These are phyloP conservation scores for Formicarius rufipectus DNA, from an alignment of 2,113 vertebrate species.

Conservation along the genomic window DNA sequence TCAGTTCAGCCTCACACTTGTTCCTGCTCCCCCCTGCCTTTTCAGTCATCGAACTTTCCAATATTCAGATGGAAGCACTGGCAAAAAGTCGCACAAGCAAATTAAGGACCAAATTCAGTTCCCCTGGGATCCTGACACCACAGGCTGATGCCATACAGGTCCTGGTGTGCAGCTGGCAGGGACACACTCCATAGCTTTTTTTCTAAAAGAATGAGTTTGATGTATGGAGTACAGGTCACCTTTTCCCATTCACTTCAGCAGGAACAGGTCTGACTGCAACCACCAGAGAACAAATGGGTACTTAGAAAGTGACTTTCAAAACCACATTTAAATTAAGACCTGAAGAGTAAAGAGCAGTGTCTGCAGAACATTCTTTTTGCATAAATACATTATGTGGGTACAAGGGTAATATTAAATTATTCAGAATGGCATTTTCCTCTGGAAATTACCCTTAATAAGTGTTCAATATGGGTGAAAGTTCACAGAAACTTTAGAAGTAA, in stretches of 20 bases:
- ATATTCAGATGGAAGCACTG: not conserved
- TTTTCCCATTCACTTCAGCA: not conserved
- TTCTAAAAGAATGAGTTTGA: not conserved
- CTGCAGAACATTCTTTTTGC: not conserved
- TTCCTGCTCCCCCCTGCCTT: not conserved
- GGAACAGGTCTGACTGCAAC: not conserved
- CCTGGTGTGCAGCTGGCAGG: not conserved
- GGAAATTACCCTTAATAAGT: not conserved
- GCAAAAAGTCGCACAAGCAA: not conserved
- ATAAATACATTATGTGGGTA: not conserved
- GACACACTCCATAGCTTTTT: rapidly evolving
- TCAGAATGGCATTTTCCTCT: not conserved
- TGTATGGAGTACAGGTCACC: not conserved
- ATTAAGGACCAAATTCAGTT: not conserved
- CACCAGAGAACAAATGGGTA: not conserved
- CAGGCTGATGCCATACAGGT: not conserved
- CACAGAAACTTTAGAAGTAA: not conserved
- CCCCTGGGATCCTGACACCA: not conserved
- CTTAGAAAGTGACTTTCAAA: conserved; percentile 2
- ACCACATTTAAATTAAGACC: not conserved
- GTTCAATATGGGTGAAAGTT: not conserved
- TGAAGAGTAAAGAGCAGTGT: not conserved
- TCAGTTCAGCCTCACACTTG: not conserved
- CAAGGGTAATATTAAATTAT: not conserved
- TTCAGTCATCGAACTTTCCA: not conserved